Percentiles rank a stretch among this genome's conserved stretches.
Conservation (phyloP, 2,888 invertebrate species). For the Homarus gammarus region DNA sequence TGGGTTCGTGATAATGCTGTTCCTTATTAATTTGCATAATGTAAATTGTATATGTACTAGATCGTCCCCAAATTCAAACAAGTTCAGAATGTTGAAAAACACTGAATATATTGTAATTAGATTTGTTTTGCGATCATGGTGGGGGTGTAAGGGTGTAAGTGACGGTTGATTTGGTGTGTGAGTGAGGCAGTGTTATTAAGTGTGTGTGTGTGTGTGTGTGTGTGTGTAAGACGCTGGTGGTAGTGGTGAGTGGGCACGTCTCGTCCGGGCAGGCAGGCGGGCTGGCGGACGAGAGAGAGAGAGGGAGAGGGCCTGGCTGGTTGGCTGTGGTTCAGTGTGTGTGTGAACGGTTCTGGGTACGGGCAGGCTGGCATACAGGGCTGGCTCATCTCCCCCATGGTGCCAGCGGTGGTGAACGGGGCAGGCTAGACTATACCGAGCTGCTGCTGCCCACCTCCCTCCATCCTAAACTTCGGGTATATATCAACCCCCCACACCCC, state of each 20-base stretch:
- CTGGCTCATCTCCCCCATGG: constrained; percentile 29
- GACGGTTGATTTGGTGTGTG: neutral
- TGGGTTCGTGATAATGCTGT: too few species aligned
- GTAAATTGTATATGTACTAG: too few species aligned
- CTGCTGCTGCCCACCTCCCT: neutral
- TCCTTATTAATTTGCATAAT: too few species aligned
- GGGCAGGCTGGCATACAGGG: constrained; percentile 32
- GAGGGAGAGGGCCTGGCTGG: neutral
- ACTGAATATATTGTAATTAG: too few species aligned
- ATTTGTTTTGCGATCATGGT: too few species aligned
- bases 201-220: constrained; percentile 16
- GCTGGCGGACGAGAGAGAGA: neutral
- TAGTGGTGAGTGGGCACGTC: neutral
- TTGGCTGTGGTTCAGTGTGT: constrained; percentile 30
- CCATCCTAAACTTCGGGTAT: neutral
- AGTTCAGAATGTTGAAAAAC: too few species aligned
- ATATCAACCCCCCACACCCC: too few species aligned
- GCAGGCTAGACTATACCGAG: neutral
- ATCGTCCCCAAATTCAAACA: too few species aligned
- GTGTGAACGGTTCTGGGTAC: constrained; percentile 45
- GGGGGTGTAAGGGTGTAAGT: too few species aligned
- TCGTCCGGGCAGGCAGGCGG: neutral
- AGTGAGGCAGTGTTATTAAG: neutral
- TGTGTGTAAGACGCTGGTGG: neutral
- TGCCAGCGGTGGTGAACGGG: constrained; percentile 30